phyloP scores from a whole-genome alignment of 2,888 invertebrate species.

The Herminia tarsipennalis region DNA sequence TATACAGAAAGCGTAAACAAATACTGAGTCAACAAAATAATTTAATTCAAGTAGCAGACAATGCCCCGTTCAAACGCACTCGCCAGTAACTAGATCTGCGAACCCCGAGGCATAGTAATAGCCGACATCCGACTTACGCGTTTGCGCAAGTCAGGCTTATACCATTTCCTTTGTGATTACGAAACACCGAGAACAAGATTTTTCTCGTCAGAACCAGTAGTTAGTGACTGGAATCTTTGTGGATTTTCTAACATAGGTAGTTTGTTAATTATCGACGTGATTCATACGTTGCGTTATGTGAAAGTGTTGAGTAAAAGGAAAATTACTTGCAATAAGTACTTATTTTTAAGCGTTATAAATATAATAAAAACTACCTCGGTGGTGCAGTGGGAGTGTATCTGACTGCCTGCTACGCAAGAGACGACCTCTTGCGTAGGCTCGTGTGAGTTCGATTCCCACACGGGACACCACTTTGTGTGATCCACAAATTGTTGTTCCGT shows the following conservation, averaged over 20 bases:
- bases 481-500: too few relatives aligned
- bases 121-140: slow-evolving; percentile 75
- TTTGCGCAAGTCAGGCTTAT: slow-evolving; percentile 54
- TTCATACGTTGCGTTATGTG: slow-evolving; percentile 36
- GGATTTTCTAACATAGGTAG: slow-evolving; percentile 47
- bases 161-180: slow-evolving; percentile 65
- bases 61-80: slow-evolving; percentile 33
- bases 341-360: neutral
- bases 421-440: too few relatives aligned
- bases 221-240: slow-evolving; percentile 52
- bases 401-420: too few relatives aligned
- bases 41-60: slow-evolving; percentile 4
- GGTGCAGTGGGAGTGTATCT: too few relatives aligned
- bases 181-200: slow-evolving; percentile 54
- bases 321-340: slow-evolving; percentile 8
- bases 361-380: too few relatives aligned
- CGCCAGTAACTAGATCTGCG: slow-evolving; percentile 39
- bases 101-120: slow-evolving; percentile 58
- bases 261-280: slow-evolving; percentile 43
- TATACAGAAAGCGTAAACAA: neutral
- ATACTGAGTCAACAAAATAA: neutral
- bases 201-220: slow-evolving; percentile 60
- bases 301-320: slow-evolving; percentile 38
- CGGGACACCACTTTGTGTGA: too few relatives aligned
- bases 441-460: too few relatives aligned